phyloP scores from a whole-genome alignment of 2,797 vertebrate species.

The Eidolon dupreanum region DNA sequence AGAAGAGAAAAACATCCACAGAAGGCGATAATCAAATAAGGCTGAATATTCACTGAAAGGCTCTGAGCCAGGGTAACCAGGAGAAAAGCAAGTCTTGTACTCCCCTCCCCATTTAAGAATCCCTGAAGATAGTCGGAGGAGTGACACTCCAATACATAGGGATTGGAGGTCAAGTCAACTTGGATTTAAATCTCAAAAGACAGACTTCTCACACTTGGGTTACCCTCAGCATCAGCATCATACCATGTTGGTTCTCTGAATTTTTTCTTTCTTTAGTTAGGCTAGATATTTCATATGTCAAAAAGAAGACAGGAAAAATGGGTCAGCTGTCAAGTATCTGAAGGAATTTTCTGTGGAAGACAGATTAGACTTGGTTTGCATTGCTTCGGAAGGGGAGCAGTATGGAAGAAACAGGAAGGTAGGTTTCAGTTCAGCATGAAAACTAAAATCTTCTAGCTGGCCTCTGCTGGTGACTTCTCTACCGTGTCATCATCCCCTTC shows the following conservation, averaged over 20 bases:
- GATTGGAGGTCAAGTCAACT: not conserved
- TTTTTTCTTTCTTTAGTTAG: not conserved
- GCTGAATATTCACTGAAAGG: not conserved
- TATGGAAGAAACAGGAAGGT: not conserved
- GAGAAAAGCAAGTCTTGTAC: not conserved
- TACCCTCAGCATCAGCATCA: not conserved
- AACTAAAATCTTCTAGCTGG: not conserved
- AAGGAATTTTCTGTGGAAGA: not conserved
- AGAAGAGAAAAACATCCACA: not conserved
- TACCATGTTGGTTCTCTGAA: not conserved
- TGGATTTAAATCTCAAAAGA: not conserved
- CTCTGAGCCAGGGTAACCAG: not conserved
- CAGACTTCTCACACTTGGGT: not conserved
- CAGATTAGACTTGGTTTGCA: not conserved
- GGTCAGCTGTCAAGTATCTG: not conserved
- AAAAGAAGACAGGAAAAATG: not conserved
- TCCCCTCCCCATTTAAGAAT: not conserved
- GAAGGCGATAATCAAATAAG: not conserved
- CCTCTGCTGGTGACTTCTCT: not conserved
- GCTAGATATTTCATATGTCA: not conserved
- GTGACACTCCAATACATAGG: not conserved
- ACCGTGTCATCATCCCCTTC: not conserved
- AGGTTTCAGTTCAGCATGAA: not conserved
- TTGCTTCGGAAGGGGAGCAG: not conserved
- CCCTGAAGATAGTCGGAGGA: not conserved